These are phyloP conservation scores for Drosophila macrothrix DNA, from an alignment of 2,888 invertebrate species.

Conservation along the genomic window DNA sequence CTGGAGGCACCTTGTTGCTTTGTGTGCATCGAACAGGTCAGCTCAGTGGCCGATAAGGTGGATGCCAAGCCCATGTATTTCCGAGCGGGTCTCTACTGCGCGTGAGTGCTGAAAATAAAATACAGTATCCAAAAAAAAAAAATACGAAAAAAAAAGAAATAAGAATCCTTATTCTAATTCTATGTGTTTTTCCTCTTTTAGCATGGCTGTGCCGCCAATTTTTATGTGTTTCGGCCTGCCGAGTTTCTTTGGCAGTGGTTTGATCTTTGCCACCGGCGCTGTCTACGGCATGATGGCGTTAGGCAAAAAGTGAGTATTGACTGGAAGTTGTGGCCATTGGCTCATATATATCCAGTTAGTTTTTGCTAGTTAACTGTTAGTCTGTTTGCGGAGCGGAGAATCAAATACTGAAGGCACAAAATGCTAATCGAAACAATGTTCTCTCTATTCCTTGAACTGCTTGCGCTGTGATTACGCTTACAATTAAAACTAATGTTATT, in stretches of 20 bases:
- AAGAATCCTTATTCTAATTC: conserved; percentile 2
- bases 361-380: conserved; percentile 38
- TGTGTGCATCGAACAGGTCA: conserved; percentile 97
- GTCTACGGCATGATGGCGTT: conserved; percentile 97
- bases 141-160: no score
- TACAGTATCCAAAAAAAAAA: not conserved
- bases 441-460: conserved; percentile 71
- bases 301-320: conserved; percentile 94
- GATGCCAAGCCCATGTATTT: conserved; percentile 95
- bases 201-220: conserved; percentile 92
- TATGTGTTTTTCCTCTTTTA: conserved; percentile 83
- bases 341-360: conserved; percentile 18
- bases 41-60: conserved; percentile 92
- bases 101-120: conserved; percentile 88
- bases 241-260: conserved; percentile 94
- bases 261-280: conserved; percentile 95
- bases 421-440: conserved; percentile 73
- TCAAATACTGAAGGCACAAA: conserved; percentile 31
- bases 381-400: conserved; percentile 29
- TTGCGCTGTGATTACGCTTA: conserved; percentile 72
- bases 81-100: conserved; percentile 93
- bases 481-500: conserved; percentile 42
- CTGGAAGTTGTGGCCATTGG: conserved; percentile 2
- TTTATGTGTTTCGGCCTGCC: conserved; percentile 90
- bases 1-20: conserved; percentile 99